Percentiles rank a stretch among this genome's conserved stretches.
These are phyloP conservation scores for Thamnophis elegans DNA, from an alignment of 2,797 vertebrate species.

Conservation along the genomic window DNA sequence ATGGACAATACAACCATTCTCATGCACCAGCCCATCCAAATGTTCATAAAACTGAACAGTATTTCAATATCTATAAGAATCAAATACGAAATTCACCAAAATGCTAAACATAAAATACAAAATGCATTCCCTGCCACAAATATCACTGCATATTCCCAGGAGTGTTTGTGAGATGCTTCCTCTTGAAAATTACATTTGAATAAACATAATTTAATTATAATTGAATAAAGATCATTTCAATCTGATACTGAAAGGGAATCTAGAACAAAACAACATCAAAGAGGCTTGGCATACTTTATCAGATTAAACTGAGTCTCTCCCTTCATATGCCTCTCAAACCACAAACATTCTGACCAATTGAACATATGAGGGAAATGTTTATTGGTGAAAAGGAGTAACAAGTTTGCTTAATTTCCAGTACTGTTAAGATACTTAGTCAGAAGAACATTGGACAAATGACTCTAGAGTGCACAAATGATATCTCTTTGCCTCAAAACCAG, in stretches of 20 bases:
- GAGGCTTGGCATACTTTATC: not conserved
- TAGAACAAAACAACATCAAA: not conserved
- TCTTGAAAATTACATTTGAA: not conserved
- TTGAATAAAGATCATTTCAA: not conserved
- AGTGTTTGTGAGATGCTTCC: not conserved
- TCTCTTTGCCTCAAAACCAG: not conserved
- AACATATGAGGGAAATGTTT: slow-evolving; percentile 48
- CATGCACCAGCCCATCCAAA: too few species aligned
- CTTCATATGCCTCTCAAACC: slow-evolving; percentile 12
- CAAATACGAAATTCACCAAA: slow-evolving; percentile 13
- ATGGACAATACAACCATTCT: not conserved
- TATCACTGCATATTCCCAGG: not conserved
- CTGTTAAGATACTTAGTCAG: slow-evolving; percentile 38
- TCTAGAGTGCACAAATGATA: slow-evolving; percentile 49
- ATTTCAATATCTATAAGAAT: not conserved
- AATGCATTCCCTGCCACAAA: not conserved
- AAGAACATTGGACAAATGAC: slow-evolving; percentile 46
- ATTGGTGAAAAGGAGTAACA: slow-evolving; percentile 42
- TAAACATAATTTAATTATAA: not conserved
- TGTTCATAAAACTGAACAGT: slow-evolving; percentile 3
- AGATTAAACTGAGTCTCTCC: not conserved
- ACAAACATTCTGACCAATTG: slow-evolving; percentile 28
- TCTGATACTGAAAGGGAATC: not conserved
- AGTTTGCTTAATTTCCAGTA: slow-evolving; percentile 48
- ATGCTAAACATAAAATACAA: not conserved